A percentile compares a stretch with the other conserved stretches of the same genome.
phyloP scores from a whole-genome alignment of 2,113 vertebrate species.

The Ceyx melanurus region DNA sequence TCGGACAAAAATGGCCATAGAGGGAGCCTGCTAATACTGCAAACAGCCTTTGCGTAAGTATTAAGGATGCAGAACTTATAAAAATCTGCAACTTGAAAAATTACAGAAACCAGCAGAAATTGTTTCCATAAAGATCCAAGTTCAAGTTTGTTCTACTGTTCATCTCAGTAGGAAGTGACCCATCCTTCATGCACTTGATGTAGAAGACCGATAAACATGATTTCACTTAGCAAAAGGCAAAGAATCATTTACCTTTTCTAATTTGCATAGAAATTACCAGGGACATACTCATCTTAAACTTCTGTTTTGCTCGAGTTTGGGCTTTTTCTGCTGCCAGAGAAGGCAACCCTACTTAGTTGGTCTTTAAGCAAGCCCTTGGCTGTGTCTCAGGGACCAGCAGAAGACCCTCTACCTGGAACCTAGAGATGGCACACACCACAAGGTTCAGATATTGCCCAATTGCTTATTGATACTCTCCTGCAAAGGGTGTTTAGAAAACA shows the following conservation, averaged over 20 bases:
- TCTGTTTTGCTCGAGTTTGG: background rate
- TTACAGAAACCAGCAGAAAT: background rate
- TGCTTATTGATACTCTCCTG: background rate
- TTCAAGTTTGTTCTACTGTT: background rate
- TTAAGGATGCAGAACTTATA: background rate
- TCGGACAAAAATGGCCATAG: background rate
- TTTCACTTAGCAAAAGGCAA: background rate
- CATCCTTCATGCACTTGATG: background rate
- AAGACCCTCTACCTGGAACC: background rate
- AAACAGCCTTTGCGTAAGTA: background rate
- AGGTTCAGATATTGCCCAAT: background rate
- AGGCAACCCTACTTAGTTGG: background rate
- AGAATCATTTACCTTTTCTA: background rate
- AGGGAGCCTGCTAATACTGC: background rate
- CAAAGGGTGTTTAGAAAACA: background rate
- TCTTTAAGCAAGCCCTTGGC: background rate
- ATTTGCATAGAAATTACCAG: background rate
- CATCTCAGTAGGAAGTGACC: background rate
- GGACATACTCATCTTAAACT: background rate
- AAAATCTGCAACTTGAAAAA: background rate
- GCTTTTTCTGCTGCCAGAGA: background rate
- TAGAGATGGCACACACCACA: background rate
- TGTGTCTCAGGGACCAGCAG: background rate
- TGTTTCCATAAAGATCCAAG: background rate
- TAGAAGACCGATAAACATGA: background rate